Percentiles rank a stretch among this genome's conserved stretches.
phyloP scores from a whole-genome alignment of 2,888 invertebrate species.

The Eueremaeus valkanovi region DNA sequence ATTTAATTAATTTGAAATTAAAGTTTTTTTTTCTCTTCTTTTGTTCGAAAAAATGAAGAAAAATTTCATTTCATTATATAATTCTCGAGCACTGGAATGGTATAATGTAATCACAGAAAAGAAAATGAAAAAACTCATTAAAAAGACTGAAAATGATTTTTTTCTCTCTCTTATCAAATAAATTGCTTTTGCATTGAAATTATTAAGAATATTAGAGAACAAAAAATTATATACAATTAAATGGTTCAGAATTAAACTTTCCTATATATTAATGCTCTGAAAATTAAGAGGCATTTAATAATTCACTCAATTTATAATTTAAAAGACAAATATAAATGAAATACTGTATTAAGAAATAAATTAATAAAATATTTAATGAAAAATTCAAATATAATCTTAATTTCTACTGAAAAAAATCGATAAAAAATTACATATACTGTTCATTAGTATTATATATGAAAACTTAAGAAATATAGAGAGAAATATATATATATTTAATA shows the following conservation, averaged over 20 bases:
- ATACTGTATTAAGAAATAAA: no score
- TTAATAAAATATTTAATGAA: background rate
- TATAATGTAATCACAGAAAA: background rate
- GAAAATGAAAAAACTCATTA: constrained; percentile 1
- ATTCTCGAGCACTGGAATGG: background rate
- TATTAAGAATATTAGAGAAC: background rate
- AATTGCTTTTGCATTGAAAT: background rate
- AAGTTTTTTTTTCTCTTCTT: no score
- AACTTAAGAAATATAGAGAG: background rate
- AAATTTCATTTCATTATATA: background rate
- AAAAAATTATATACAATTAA: background rate
- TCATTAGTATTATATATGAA: no score
- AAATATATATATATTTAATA: background rate
- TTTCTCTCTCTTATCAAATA: background rate
- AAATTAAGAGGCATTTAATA: background rate
- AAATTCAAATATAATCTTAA: background rate
- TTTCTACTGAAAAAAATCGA: background rate
- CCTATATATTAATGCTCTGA: constrained; percentile 6
- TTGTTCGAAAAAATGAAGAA: background rate
- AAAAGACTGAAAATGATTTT: background rate
- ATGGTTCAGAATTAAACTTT: no score
- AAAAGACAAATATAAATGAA: background rate
- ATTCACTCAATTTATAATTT: background rate
- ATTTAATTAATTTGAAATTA: constrained; percentile 9
- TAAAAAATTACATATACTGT: no score